A percentile compares a stretch with the other conserved stretches of the same genome.
These are phyloP conservation scores for Drosophila kurseongensis DNA, from an alignment of 1,140 invertebrate genomes.

Conservation along the genomic window DNA sequence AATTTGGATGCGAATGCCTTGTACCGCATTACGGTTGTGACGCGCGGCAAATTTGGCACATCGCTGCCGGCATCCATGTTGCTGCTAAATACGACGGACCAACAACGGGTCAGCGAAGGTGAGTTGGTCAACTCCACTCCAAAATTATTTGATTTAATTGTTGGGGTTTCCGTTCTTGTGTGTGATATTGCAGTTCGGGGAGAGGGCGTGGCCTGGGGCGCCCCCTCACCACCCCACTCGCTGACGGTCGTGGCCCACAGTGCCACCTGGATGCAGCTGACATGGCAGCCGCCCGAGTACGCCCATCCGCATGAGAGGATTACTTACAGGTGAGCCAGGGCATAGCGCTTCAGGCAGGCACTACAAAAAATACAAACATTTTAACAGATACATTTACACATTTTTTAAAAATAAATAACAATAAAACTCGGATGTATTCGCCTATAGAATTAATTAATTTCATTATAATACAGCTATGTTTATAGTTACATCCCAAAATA, in stretches of 20 bases:
- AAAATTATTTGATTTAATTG: slow-evolving; percentile 42
- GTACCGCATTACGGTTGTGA: slow-evolving; percentile 92
- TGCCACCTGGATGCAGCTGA: slow-evolving; percentile 91
- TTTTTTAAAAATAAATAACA: too few species aligned
- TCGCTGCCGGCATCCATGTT: slow-evolving; percentile 92
- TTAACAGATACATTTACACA: too few species aligned
- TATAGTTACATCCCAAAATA: too few species aligned
- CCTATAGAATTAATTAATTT: too few species aligned
- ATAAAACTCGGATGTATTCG: too few species aligned
- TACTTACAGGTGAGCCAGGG: slow-evolving; percentile 87
- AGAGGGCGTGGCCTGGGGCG: slow-evolving; percentile 85
- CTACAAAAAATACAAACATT: too few species aligned
- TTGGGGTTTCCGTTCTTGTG: slow-evolving; percentile 9
- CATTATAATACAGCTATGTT: too few species aligned
- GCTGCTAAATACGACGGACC: slow-evolving; percentile 88
- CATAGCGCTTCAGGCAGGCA: too few species aligned
- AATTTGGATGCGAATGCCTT: slow-evolving; percentile 87
- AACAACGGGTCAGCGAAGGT: slow-evolving; percentile 58
- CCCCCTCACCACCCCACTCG: slow-evolving; percentile 91
- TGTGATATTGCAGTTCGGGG: slow-evolving; percentile 18
- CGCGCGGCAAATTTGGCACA: slow-evolving; percentile 89
- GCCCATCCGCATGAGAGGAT: slow-evolving; percentile 91
- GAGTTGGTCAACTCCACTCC: slow-evolving; percentile 33
- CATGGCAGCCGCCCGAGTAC: slow-evolving; percentile 92
- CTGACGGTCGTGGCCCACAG: slow-evolving; percentile 90